Evolutionary conservation across 2,888 invertebrate species (phyloP).

Genomic region (Lasioglossum lativentre): DNA sequence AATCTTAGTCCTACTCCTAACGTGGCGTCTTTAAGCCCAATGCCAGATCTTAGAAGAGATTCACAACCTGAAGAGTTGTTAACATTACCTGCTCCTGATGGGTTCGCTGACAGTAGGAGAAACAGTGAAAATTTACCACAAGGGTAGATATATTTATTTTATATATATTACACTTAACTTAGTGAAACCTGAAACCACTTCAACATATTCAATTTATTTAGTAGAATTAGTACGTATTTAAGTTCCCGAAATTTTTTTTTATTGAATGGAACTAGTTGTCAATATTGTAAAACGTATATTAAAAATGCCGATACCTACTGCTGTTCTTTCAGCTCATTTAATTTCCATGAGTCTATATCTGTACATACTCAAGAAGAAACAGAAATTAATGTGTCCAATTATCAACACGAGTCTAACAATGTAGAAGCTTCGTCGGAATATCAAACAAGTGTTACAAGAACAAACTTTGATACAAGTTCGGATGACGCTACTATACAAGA

Average conservation of each 20-base stretch:
- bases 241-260: too few relatives aligned
- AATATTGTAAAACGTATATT: background rate
- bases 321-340: slow-evolving; percentile 72
- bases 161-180: background rate
- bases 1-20: slow-evolving; percentile 86
- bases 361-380: slow-evolving; percentile 61
- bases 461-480: slow-evolving; percentile 79
- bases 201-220: background rate
- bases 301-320: background rate
- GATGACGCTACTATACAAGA: slow-evolving; percentile 82
- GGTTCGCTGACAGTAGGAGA: slow-evolving; percentile 93
- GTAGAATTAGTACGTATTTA: background rate
- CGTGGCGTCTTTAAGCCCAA: slow-evolving; percentile 88
- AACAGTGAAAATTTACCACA: slow-evolving; percentile 80
- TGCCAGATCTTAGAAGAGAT: slow-evolving; percentile 88
- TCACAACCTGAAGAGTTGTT: slow-evolving; percentile 87
- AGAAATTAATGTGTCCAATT: slow-evolving; percentile 48
- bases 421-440: slow-evolving; percentile 76
- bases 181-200: slow-evolving; percentile 2
- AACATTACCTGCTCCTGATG: slow-evolving; percentile 91
- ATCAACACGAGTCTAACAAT: slow-evolving; percentile 69
- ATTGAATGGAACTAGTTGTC: too few relatives aligned
- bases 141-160: slow-evolving; percentile 65
- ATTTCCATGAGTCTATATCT: slow-evolving; percentile 71
- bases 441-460: slow-evolving; percentile 77